Percentiles rank a stretch among this genome's conserved stretches.
These are phyloP conservation scores for Lasioglossum calceatum DNA, from an alignment of 2,888 invertebrate species.

Conservation along the genomic window DNA sequence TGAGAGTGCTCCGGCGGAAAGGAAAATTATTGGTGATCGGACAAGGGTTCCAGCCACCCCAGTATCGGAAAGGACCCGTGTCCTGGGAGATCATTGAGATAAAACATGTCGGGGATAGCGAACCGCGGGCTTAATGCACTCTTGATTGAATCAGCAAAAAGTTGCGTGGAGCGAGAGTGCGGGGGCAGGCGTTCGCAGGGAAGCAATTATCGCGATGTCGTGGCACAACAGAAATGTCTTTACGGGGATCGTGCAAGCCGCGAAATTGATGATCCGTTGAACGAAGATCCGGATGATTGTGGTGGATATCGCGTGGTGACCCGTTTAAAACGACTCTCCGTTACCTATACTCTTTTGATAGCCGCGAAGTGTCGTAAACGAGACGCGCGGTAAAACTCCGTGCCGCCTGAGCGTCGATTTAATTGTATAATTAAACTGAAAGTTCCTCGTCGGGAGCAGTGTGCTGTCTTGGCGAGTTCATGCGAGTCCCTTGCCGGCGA, in stretches of 20 bases:
- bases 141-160: slow-evolving; percentile 46
- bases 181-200: neutral
- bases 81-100: slow-evolving; percentile 55
- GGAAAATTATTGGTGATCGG: slow-evolving; percentile 40
- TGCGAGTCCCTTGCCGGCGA: neutral
- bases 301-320: slow-evolving; percentile 40
- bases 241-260: slow-evolving; percentile 10
- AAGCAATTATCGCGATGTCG: slow-evolving; percentile 34
- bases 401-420: slow-evolving; percentile 26
- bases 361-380: slow-evolving; percentile 30
- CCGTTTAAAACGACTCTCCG: slow-evolving; percentile 37
- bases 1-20: slow-evolving; percentile 30
- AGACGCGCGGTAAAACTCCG: slow-evolving; percentile 17
- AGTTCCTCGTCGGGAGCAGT: slow-evolving; percentile 6
- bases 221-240: slow-evolving; percentile 19
- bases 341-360: slow-evolving; percentile 47
- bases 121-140: slow-evolving; percentile 37
- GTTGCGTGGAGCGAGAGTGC: neutral
- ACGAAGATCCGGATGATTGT: slow-evolving; percentile 39
- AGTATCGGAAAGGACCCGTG: slow-evolving; percentile 29
- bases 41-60: slow-evolving; percentile 25
- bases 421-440: slow-evolving; percentile 35
- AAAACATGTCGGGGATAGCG: slow-evolving; percentile 39
- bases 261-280: slow-evolving; percentile 40
- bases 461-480: neutral